phyloP scores from a whole-genome alignment of 2,113 vertebrate genomes.

The Silurus meridionalis region DNA sequence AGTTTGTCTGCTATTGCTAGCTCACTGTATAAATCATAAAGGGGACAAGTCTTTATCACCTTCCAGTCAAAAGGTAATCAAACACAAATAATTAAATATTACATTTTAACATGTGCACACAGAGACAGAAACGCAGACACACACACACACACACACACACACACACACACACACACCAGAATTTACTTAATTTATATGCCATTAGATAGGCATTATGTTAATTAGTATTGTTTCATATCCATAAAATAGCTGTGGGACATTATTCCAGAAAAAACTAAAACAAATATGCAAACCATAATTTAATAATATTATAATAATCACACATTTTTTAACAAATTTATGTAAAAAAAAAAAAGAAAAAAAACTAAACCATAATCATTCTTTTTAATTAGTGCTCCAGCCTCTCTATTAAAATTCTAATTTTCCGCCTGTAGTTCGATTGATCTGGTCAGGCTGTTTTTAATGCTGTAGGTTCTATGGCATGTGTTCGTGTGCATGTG shows the following conservation, averaged over 20 bases:
- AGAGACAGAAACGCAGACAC: not conserved
- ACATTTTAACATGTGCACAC: constrained; percentile 80
- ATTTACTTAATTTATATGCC: not conserved
- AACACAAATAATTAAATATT: constrained; percentile 91
- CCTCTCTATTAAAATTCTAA: constrained; percentile 85
- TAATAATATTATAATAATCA: not conserved
- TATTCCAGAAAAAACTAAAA: not conserved
- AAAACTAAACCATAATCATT: constrained; percentile 87
- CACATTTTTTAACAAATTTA: constrained; percentile 60
- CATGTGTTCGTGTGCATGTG: constrained; percentile 1
- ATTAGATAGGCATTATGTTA: not conserved
- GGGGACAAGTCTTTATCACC: constrained; percentile 88
- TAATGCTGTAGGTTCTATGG: constrained; percentile 72
- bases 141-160: constrained; percentile 63
- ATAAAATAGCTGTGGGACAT: not conserved
- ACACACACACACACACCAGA: constrained; percentile 63
- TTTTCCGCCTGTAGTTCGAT: constrained; percentile 88
- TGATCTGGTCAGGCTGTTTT: constrained; percentile 89
- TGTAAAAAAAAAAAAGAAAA: constrained; percentile 77
- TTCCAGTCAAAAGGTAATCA: constrained; percentile 86
- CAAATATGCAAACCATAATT: constrained; percentile 24
- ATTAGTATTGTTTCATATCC: not conserved
- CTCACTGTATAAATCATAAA: constrained; percentile 80
- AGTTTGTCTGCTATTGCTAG: constrained; percentile 55
- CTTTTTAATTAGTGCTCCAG: constrained; percentile 83